Conservation (phyloP, 1,140 invertebrate genomes). For the Aethina tumida region DNA sequence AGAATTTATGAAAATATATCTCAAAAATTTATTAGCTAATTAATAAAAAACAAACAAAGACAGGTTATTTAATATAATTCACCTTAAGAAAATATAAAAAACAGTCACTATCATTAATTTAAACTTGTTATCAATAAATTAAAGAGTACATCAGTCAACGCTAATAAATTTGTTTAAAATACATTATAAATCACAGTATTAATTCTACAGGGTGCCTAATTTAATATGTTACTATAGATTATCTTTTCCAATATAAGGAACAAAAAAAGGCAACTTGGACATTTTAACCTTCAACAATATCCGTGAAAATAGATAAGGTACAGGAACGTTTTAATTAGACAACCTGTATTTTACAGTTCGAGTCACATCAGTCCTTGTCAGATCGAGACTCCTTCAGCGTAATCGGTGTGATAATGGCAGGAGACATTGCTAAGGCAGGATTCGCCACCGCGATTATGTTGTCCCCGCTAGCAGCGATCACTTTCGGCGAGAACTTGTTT, state of each 20-base stretch:
- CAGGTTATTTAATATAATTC: too few relatives aligned
- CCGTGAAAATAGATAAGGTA: too few relatives aligned
- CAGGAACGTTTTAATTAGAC: neutral
- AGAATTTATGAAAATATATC: too few relatives aligned
- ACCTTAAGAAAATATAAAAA: too few relatives aligned
- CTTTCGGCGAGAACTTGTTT: conserved; percentile 44
- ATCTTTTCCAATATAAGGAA: too few relatives aligned
- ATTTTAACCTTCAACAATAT: too few relatives aligned
- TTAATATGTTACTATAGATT: too few relatives aligned
- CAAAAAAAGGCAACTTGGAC: too few relatives aligned
- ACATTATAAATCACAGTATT: conserved; percentile 13
- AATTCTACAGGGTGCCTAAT: conserved; percentile 4
- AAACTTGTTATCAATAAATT: conserved; percentile 8
- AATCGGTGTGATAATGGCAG: conserved; percentile 32
- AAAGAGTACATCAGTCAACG: conserved; percentile 13
- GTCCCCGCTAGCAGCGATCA: conserved; percentile 69
- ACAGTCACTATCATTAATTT: too few relatives aligned
- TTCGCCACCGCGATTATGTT: conserved; percentile 82
- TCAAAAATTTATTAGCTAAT: too few relatives aligned
- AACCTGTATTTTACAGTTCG: neutral
- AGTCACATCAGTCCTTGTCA: conserved; percentile 9
- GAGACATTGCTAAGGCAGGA: conserved; percentile 58
- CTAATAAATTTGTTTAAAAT: conserved; percentile 11
- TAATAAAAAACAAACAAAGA: too few relatives aligned
- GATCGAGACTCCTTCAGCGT: conserved; percentile 14